Evolutionary conservation across 2,888 invertebrate genomes (phyloP), one percentile per base, ranked within the genome.

Genomic region (Pomacea canaliculata): DNA sequence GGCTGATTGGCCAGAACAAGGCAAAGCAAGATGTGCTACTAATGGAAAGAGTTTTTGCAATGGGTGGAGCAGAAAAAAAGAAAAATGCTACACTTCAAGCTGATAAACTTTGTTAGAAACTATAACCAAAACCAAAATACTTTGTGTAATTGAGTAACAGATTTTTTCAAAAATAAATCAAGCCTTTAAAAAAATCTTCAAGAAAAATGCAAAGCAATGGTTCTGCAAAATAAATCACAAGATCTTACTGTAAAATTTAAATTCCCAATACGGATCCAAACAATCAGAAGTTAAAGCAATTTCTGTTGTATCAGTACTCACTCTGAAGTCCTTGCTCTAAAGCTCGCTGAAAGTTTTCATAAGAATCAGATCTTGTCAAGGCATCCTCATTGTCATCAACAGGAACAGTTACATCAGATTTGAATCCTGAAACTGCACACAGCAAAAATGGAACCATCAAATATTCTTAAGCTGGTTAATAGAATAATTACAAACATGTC

Each of bases 281-380:
- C 51, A 56, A 56, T 56, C 51, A 5, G 37, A 37, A 37, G 37
- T 3, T 37, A 5, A 37, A 37, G 37, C 37, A 37, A 37, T 37
- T 37, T 37, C 5, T 37, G 37, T 5, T 37, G 37, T 37, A 37
- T 37, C 51, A 66, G 13, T 59, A 37, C 73, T 73, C n/a, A 73
- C 73, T 73, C 19, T 73, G 48, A 48, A 65, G 10, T 18, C 73
- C 73, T 68, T 74, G 69, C 16, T 19, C 81, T 56, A 80, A 27
- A 23, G 78, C 71, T 62, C 82, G 77, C 80, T 88, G 86, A 83
- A 94, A 92, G 86, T 93, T 94, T 85, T 95, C 94, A 81, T 95
- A 94, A 78, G 95, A 95, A 92, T 96, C 95, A 86, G 94, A 94
- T 76, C 95, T 92, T 0, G 94, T 94, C 76, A 96, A 92, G 0